Evolutionary conservation across 2,888 invertebrate genomes (phyloP).

Genomic region (Chymomyza fuscimana): DNA sequence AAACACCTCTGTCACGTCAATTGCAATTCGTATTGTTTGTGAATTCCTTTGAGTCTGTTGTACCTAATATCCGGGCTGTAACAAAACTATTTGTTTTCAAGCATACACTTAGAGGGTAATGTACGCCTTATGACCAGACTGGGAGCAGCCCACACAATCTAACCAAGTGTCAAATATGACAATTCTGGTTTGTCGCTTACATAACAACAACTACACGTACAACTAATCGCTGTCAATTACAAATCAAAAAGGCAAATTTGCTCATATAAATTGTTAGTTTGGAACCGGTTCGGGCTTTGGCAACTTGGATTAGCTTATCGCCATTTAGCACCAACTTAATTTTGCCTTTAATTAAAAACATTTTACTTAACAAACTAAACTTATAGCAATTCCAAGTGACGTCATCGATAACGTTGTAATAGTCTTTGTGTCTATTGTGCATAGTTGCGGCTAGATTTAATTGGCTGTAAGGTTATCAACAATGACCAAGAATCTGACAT

Average conservation of each 20-base stretch:
- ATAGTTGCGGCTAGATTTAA: slow-evolving; percentile 35
- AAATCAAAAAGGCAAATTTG: neutral
- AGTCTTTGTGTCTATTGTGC: neutral
- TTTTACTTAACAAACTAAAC: slow-evolving; percentile 12
- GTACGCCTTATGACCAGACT: slow-evolving; percentile 57
- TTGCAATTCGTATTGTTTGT: neutral
- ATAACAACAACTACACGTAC: slow-evolving; percentile 21
- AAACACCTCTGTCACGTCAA: neutral
- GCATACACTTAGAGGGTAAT: slow-evolving; percentile 51
- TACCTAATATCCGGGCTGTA: slow-evolving; percentile 52
- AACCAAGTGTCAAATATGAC: slow-evolving; percentile 46
- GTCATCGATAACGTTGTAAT: neutral
- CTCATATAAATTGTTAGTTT: slow-evolving; percentile 5
- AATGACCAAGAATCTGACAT: neutral
- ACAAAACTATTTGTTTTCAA: neutral
- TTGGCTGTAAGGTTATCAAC: slow-evolving; percentile 54
- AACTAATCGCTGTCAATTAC: slow-evolving; percentile 16
- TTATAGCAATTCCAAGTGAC: neutral
- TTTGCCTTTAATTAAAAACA: slow-evolving; percentile 59
- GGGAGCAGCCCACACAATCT: neutral
- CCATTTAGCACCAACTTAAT: slow-evolving; percentile 34
- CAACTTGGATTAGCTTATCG: neutral
- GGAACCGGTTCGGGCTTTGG: slow-evolving; percentile 28
- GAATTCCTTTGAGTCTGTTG: slow-evolving; percentile 37
- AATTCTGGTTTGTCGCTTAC: slow-evolving; percentile 48